Conservation (phyloP, 2,888 invertebrate species). For the Heliconius cydno region DNA sequence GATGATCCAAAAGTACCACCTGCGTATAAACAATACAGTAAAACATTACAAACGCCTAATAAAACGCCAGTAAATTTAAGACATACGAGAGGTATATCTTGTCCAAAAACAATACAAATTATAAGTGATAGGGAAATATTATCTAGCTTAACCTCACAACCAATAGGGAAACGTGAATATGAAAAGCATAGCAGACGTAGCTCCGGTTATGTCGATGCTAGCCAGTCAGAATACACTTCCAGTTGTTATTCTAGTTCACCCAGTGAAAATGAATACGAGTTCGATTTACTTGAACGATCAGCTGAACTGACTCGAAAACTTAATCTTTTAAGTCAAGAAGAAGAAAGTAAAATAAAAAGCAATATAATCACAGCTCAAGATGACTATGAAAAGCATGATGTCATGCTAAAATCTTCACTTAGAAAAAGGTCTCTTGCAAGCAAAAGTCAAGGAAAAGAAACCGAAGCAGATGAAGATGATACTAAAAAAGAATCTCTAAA, state of each 20-base stretch:
- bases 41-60: constrained; percentile 82
- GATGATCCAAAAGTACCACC: constrained; percentile 72
- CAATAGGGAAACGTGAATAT: constrained; percentile 64
- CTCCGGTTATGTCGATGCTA: constrained; percentile 79
- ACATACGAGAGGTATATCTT: constrained; percentile 73
- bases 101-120: constrained; percentile 81
- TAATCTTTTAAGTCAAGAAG: constrained; percentile 72
- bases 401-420: constrained; percentile 57
- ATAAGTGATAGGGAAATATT: constrained; percentile 80
- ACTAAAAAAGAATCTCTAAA: constrained; percentile 48
- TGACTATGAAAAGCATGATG: constrained; percentile 50
- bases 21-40: constrained; percentile 67
- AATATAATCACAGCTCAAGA: constrained; percentile 60
- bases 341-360: constrained; percentile 60
- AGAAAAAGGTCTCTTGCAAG: constrained; percentile 65
- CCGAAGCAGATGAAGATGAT: constrained; percentile 54
- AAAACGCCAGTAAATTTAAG: constrained; percentile 72
- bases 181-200: constrained; percentile 70
- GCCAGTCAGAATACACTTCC: constrained; percentile 80
- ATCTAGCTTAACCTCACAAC: constrained; percentile 75
- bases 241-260: constrained; percentile 80
- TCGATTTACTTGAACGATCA: constrained; percentile 75
- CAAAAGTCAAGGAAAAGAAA: constrained; percentile 52
- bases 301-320: constrained; percentile 77
- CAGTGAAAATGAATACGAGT: constrained; percentile 81